A percentile compares a stretch with the other conserved stretches of the same genome.
These are phyloP conservation scores for Corynorhinus townsendii DNA, from an alignment of 2,113 vertebrate species.

Conservation along the genomic window DNA sequence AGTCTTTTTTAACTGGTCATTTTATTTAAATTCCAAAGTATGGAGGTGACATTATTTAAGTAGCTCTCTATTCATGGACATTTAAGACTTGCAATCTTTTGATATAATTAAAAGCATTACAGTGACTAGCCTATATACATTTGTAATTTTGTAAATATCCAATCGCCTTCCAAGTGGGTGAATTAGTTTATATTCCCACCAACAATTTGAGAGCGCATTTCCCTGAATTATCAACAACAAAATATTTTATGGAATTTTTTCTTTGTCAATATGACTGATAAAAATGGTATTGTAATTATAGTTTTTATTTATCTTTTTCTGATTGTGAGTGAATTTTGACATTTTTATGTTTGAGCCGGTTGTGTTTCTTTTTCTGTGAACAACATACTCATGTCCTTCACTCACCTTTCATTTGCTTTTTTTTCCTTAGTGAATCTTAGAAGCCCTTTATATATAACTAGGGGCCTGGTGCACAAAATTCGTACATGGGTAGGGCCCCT, in stretches of 20 bases:
- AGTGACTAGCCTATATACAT: not conserved
- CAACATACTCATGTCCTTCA: not conserved
- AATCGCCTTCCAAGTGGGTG: not conserved
- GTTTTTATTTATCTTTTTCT: slow-evolving; percentile 18
- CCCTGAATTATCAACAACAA: not conserved
- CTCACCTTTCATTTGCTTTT: not conserved
- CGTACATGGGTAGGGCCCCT: too few relatives aligned
- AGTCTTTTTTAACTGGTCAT: not conserved
- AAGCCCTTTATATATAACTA: not conserved
- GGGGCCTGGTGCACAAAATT: too few relatives aligned
- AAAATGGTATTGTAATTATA: not conserved
- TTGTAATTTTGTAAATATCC: not conserved
- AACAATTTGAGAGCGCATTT: not conserved
- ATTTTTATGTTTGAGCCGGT: not conserved
- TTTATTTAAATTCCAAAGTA: not conserved
- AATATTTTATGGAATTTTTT: not conserved
- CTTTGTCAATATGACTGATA: not conserved
- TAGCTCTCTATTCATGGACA: not conserved
- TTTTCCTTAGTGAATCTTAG: not conserved
- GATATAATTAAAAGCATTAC: not conserved
- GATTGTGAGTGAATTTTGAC: not conserved
- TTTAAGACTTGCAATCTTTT: not conserved
- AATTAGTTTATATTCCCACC: not conserved
- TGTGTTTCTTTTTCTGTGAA: not conserved
- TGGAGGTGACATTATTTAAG: not conserved